Base-by-base conservation (phyloP, 2,113 vertebrate species). In the Podilymbus podiceps region DNA sequence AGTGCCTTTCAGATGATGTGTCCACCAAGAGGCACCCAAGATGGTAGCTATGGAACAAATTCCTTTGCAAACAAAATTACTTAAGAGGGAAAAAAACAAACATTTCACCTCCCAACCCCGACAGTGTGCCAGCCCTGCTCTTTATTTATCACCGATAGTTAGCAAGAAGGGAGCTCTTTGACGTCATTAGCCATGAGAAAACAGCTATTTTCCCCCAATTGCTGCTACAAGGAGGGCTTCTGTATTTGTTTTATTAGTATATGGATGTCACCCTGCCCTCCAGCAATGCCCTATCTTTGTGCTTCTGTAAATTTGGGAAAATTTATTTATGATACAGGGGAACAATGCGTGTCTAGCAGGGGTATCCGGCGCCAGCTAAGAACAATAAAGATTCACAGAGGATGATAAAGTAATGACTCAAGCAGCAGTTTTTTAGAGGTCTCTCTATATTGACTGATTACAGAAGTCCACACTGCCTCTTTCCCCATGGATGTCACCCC, bases 261-360 rank as follows among this genome's bases (percentile, higher is more conserved):
- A 47, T 71, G 74, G 75, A 93, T 96, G 97, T 98, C 97, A 96
- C 53, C 67, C 71, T 97, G 97, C 93, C 97, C 97, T 98, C 79
- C 80, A 88, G 55, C 76, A 88, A 82, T 87, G 76, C 66, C 79
- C 93, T 96, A 95, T 95, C 94, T 96, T 89, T 4, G 10, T 75
- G 49, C 46, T 76, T 78, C 95, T 96, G 94, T 90, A 95, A 96
- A 93, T 93, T 89, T 81, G 91, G 89, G 87, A 3, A 81, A 88
- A 95, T 17, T 77, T 97, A 97, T 97, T 97, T 96, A 93, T 93
- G 88, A 80, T 96, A 71, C 30, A 55, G 76, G 58, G 71, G 96
- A 97, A 98, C 97, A 97, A 86, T 89, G 79, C 27, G 89, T 97
- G 93, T 97, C 96, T 97, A 66, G 89, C 84, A 81, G 89, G 67